These are phyloP conservation scores for Eospalax fontanierii DNA, from an alignment of 2,797 vertebrate species.

Conservation along the genomic window DNA sequence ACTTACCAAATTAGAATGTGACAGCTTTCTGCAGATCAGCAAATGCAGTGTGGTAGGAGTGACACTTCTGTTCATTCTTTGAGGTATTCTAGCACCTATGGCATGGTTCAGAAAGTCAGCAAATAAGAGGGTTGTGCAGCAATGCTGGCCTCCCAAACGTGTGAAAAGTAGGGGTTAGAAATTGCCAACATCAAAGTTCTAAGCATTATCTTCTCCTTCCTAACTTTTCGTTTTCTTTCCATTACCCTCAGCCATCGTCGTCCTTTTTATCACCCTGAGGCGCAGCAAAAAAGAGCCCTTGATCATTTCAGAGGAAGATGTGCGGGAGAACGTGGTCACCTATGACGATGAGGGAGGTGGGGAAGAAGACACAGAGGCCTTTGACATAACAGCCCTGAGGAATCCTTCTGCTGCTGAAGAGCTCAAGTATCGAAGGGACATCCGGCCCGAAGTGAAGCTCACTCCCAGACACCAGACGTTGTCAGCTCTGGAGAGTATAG, in stretches of 20 bases:
- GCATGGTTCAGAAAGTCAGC: fast-evolving
- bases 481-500: constrained; percentile 91
- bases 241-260: constrained; percentile 94
- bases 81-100: no score
- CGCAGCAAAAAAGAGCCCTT: constrained; percentile 97
- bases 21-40: neutral
- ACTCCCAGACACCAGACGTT: constrained; percentile 89
- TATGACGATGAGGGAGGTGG: constrained; percentile 98
- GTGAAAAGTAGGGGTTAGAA: neutral
- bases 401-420: constrained; percentile 97
- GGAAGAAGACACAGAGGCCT: constrained; percentile 99
- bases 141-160: fast-evolving
- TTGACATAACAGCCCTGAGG: constrained; percentile 97
- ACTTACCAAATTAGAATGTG: neutral
- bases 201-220: neutral
- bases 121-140: no score
- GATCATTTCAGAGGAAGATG: constrained; percentile 98
- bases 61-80: neutral
- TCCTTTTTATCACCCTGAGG: constrained; percentile 97
- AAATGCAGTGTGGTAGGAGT: neutral
- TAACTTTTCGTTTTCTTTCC: constrained; percentile 57
- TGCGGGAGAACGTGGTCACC: constrained; percentile 98
- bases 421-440: constrained; percentile 95
- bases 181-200: neutral
- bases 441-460: constrained; percentile 93